A percentile compares a stretch with the other conserved stretches of the same genome.
Conservation (phyloP, 2,797 vertebrate genomes). For the Manis javanica region DNA sequence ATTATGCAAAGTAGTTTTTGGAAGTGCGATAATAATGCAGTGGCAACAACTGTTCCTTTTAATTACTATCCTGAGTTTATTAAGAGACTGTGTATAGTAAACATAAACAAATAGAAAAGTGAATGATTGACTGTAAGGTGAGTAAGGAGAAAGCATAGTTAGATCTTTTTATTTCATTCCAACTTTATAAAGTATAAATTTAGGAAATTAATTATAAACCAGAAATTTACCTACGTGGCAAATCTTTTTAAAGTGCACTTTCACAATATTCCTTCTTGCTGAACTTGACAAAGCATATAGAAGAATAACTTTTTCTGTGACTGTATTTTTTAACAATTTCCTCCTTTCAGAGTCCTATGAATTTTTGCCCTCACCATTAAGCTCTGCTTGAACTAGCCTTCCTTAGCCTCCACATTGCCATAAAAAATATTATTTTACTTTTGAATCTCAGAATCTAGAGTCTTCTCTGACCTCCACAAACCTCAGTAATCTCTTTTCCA, state of each 20-base stretch:
- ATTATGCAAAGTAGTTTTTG: no score
- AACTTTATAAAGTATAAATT: background rate
- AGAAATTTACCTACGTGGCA: background rate
- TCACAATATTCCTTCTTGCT: background rate
- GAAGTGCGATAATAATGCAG: background rate
- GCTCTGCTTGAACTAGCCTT: background rate
- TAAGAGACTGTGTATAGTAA: background rate
- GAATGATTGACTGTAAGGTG: background rate
- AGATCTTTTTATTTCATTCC: background rate
- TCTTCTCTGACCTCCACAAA: background rate
- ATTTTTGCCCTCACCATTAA: background rate
- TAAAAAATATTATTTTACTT: background rate
- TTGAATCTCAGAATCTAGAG: background rate
- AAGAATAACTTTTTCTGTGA: background rate
- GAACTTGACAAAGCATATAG: background rate
- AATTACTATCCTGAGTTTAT: background rate
- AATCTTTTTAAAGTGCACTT: background rate
- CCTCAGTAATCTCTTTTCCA: background rate
- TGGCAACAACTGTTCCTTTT: background rate
- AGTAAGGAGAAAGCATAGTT: background rate
- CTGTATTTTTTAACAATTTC: background rate
- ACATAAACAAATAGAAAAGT: background rate
- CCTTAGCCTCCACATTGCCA: background rate
- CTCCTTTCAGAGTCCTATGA: background rate
- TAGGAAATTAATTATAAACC: background rate